These are phyloP conservation scores for Pseudomyrmex flavicornis DNA, from an alignment of 1,140 invertebrate species.

Conservation along the genomic window DNA sequence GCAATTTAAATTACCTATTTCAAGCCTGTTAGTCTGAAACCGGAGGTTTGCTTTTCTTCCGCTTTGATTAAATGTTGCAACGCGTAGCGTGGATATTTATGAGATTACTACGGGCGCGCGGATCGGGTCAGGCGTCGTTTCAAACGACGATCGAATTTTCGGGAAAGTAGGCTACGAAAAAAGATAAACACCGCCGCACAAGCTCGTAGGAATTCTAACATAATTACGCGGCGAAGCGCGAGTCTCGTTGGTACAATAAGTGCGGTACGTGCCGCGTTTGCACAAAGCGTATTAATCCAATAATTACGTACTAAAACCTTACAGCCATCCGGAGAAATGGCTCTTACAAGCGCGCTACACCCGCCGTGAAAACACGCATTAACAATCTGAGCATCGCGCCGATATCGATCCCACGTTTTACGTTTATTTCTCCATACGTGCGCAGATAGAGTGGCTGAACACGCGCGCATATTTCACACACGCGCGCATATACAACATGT, in stretches of 20 bases:
- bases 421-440: constrained; percentile 22
- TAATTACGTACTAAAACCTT: constrained; percentile 54
- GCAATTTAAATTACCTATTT: constrained; percentile 54
- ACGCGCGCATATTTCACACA: neutral
- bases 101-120: constrained; percentile 36
- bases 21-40: constrained; percentile 29
- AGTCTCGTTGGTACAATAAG: constrained; percentile 39
- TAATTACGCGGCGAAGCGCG: constrained; percentile 52
- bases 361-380: constrained; percentile 39
- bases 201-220: constrained; percentile 59
- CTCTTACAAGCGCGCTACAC: constrained; percentile 6
- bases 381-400: constrained; percentile 35
- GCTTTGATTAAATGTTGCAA: constrained; percentile 41
- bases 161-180: constrained; percentile 54
- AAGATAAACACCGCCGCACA: constrained; percentile 40
- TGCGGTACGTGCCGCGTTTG: constrained; percentile 35
- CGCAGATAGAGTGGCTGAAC: neutral
- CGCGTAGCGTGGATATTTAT: constrained; percentile 58
- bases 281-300: constrained; percentile 46
- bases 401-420: constrained; percentile 41
- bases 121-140: constrained; percentile 44
- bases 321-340: constrained; percentile 19
- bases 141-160: constrained; percentile 66
- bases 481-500: neutral
- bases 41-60: constrained; percentile 5